Evolutionary conservation across 1,140 invertebrate species (phyloP), one percentile per base, ranked within the genome.

Genomic region (Octopus sinensis): DNA sequence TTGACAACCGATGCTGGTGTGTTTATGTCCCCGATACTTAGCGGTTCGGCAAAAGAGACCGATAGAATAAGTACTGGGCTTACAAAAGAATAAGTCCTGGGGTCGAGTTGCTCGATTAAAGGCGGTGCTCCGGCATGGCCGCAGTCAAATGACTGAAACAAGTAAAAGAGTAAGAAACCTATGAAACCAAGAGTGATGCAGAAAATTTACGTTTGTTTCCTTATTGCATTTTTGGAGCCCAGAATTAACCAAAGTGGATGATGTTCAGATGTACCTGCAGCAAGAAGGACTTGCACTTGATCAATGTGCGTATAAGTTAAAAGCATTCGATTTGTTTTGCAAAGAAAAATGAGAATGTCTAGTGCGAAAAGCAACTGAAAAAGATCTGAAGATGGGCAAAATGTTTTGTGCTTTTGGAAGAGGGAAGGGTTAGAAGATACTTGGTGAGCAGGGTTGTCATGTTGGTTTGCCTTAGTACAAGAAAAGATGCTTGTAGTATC

Each of bases 311-410:
- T n/a, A 68, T 13, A 68, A 68, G 13, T 82, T 84, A n/a, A 83
- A 81, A 54, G 79, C 84, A 4, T 80, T 82, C 53, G 82, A 81
- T 56, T 78, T 83, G 53, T 82, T 85, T 80, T 85, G 82, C 81
- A 80, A 82, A 53, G 12, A 78, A 52, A 43, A 10, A n/a, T 10
- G 9, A 78, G 52, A n/a, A n/a, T 52, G n/a, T 52, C 51, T 10
- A 3, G 23, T 78, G n/a, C n/a, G 43, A 5, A 78, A 12, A 53
- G n/a, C n/a, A 78, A 78, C 23, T 78, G 23, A 43, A 17, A 43
- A 78, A 78, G 52, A 4, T 78, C 53, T 78, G 52, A 2, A 43
- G n/a, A 78, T 76, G 13, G 12, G 43, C 43, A n/a, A n/a, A 76
- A 10, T 76, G 75, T 76, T 10, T n/a, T 3, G 43, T 43, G 10